Evolutionary conservation across 1,140 invertebrate species (phyloP).

Genomic region (Halotydeus destructor): DNA sequence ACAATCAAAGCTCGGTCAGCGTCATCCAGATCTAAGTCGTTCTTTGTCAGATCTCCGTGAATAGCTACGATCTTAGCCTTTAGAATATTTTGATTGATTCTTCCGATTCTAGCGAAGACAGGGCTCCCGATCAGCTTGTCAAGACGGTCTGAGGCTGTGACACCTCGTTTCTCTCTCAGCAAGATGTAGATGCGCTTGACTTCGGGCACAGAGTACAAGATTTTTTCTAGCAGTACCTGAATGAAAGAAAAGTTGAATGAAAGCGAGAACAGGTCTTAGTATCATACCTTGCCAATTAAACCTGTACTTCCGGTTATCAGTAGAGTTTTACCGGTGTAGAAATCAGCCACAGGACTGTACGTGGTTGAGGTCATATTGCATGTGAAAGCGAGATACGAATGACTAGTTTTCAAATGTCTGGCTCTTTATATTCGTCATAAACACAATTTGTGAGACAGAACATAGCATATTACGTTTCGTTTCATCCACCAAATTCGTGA

Average conservation of each 20-base stretch:
- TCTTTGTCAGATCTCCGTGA: constrained; percentile 66
- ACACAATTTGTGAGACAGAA: no score
- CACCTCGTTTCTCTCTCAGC: constrained; percentile 32
- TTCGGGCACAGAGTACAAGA: constrained; percentile 15
- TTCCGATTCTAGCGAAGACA: constrained; percentile 32
- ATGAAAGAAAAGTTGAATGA: background rate
- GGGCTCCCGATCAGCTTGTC: constrained; percentile 1
- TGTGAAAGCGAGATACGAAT: no score
- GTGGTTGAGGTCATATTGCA: no score
- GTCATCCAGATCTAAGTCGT: constrained; percentile 58
- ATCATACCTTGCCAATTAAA: constrained; percentile 50
- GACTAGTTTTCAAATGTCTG: no score
- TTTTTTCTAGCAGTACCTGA: constrained; percentile 1
- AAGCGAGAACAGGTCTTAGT: background rate
- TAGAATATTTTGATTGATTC: constrained; percentile 40
- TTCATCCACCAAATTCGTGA: no score
- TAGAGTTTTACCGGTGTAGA: constrained; percentile 37
- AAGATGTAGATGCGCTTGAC: constrained; percentile 40
- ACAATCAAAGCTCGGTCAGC: constrained; percentile 44
- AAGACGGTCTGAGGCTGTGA: constrained; percentile 6
- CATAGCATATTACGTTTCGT: no score
- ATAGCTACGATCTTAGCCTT: constrained; percentile 73
- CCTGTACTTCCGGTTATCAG: constrained; percentile 40
- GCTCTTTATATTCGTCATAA: no score
- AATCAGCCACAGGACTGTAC: constrained; percentile 25